phyloP scores from a whole-genome alignment of 2,797 vertebrate genomes.

The Gymnothorax reevesii region DNA sequence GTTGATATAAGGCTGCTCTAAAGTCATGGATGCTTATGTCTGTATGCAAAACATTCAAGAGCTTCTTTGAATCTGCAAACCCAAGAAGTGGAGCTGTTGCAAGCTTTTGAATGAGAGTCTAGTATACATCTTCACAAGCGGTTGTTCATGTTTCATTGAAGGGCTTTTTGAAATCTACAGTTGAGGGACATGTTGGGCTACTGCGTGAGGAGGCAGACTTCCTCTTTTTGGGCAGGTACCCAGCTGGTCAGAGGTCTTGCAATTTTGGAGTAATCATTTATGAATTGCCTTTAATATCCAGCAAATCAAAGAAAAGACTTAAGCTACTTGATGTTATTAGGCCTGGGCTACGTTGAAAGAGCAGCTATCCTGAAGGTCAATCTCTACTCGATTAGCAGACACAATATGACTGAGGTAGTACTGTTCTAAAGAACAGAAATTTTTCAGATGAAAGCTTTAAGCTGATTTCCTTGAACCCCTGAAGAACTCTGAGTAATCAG shows the following conservation, averaged over 20 bases:
- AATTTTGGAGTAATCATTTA: conserved; percentile 25
- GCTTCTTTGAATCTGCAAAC: too few species aligned
- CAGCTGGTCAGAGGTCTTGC: not conserved
- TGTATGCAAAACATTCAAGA: too few species aligned
- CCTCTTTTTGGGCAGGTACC: not conserved
- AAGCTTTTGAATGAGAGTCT: too few species aligned
- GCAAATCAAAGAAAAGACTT: conserved; percentile 22
- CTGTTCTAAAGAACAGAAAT: not conserved
- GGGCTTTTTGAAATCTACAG: too few species aligned
- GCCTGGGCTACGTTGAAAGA: conserved; percentile 18
- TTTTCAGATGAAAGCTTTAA: conserved; percentile 17
- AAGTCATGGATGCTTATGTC: not conserved
- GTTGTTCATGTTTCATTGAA: not conserved
- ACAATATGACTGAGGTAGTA: conserved; percentile 27
- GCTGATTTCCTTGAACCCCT: too few species aligned
- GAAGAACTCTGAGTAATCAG: too few species aligned
- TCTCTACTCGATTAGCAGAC: conserved; percentile 4
- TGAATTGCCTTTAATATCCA: conserved; percentile 32
- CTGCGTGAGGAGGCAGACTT: not conserved
- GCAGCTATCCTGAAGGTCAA: conserved; percentile 30
- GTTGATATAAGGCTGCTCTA: not conserved
- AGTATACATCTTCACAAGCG: too few species aligned
- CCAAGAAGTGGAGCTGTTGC: too few species aligned
- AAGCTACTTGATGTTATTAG: not conserved
- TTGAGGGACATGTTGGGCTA: too few species aligned